These are phyloP conservation scores for Orthosia incerta DNA, from an alignment of 2,888 invertebrate genomes.

Conservation along the genomic window DNA sequence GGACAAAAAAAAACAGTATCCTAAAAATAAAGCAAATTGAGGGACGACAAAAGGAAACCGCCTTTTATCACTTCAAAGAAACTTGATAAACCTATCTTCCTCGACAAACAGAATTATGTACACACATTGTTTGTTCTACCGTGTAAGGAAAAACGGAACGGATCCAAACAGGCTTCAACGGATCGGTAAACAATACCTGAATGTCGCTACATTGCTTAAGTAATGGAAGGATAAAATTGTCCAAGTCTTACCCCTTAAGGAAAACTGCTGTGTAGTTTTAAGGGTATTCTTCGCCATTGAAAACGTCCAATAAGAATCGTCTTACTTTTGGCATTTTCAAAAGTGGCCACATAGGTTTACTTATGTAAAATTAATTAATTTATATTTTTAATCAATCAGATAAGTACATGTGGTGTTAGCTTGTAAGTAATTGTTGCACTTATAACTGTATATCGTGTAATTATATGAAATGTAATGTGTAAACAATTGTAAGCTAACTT, in stretches of 20 bases:
- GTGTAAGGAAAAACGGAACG: conserved; percentile 56
- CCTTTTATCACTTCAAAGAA: conserved; percentile 68
- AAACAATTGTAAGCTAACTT: too few relatives aligned
- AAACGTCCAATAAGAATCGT: not conserved
- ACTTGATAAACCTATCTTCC: conserved; percentile 69
- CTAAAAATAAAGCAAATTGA: conserved; percentile 55
- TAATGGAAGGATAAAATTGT: not conserved
- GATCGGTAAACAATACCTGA: conserved; percentile 41
- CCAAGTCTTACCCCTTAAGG: not conserved
- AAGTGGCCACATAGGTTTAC: too few relatives aligned
- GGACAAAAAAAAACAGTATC: conserved; percentile 38
- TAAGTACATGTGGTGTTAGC: too few relatives aligned
- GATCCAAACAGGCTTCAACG: conserved; percentile 32
- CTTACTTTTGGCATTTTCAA: too few relatives aligned
- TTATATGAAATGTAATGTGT: too few relatives aligned
- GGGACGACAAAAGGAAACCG: conserved; percentile 51
- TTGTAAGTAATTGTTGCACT: too few relatives aligned
- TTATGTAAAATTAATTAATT: too few relatives aligned
- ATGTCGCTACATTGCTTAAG: conserved; percentile 23
- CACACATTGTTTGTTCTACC: conserved; percentile 63
- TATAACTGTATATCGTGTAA: too few relatives aligned
- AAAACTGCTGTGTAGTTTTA: not conserved
- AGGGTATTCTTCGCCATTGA: not conserved
- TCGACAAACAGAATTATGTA: conserved; percentile 71
- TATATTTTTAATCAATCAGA: too few relatives aligned